These are phyloP conservation scores for Wiebesia pumilae DNA, from an alignment of 1,140 invertebrate genomes.

Conservation along the genomic window DNA sequence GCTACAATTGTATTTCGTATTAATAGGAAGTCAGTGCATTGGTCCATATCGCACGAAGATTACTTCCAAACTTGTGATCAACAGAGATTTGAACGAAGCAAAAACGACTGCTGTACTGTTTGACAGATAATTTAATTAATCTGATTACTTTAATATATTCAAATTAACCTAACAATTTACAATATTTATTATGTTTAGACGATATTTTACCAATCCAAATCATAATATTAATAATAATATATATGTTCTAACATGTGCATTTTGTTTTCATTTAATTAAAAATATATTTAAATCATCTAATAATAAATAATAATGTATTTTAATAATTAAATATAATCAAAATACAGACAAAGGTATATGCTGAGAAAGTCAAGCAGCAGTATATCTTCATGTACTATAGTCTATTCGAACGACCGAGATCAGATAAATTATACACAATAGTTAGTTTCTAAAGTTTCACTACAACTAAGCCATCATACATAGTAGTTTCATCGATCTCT, in stretches of 20 bases:
- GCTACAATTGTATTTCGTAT: no score
- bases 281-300: background rate
- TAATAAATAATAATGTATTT: background rate
- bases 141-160: background rate
- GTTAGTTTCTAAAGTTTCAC: background rate
- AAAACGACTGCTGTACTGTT: background rate
- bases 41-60: no score
- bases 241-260: no score
- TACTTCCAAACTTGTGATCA: no score
- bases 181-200: background rate
- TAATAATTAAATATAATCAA: background rate
- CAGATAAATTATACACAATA: background rate
- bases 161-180: background rate
- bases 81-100: background rate
- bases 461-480: background rate
- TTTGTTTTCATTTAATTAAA: no score
- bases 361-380: background rate
- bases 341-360: background rate
- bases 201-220: no score
- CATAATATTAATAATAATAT: no score
- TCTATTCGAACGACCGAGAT: background rate
- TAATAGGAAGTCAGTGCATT: no score
- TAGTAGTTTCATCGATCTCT: background rate
- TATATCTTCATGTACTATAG: background rate
- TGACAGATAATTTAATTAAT: background rate